phyloP scores from a whole-genome alignment of 2,113 vertebrate species.

The Dromiciops gliroides region DNA sequence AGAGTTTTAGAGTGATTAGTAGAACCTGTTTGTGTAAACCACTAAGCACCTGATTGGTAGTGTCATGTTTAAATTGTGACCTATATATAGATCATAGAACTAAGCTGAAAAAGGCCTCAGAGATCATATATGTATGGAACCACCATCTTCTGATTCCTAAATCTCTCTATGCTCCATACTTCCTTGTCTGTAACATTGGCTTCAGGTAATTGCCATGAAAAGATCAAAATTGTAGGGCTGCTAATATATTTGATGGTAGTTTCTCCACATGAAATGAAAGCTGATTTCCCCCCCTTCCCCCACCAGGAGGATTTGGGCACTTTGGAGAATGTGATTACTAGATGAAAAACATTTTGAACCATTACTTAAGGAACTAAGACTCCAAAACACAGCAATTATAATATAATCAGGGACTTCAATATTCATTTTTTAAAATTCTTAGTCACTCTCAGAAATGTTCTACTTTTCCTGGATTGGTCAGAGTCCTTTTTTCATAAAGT shows the following conservation, averaged over 20 bases:
- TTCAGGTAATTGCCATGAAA: background rate
- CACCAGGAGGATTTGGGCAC: constrained; percentile 29
- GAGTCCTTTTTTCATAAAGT: background rate
- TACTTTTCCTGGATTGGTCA: constrained; percentile 14
- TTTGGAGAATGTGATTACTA: background rate
- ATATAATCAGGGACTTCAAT: constrained; percentile 1
- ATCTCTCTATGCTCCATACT: background rate
- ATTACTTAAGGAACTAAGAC: constrained; percentile 12
- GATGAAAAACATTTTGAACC: constrained; percentile 41
- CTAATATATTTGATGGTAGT: constrained; percentile 38
- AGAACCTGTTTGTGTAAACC: constrained; percentile 43
- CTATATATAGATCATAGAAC: background rate
- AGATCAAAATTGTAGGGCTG: background rate
- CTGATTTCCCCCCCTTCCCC: constrained; percentile 44
- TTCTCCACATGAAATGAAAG: constrained; percentile 32
- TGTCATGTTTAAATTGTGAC: background rate
- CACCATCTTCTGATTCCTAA: background rate
- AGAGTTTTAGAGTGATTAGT: constrained; percentile 36
- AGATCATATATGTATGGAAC: background rate
- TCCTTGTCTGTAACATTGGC: background rate
- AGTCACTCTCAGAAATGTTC: constrained; percentile 31
- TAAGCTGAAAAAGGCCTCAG: background rate
- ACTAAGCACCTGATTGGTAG: background rate
- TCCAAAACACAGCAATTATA: constrained; percentile 32
- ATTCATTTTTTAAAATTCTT: constrained; percentile 34